Percentiles rank a stretch among this genome's conserved stretches.
phyloP scores from a whole-genome alignment of 2,888 invertebrate genomes.

The Kuschelorhynchus macadamiae region DNA sequence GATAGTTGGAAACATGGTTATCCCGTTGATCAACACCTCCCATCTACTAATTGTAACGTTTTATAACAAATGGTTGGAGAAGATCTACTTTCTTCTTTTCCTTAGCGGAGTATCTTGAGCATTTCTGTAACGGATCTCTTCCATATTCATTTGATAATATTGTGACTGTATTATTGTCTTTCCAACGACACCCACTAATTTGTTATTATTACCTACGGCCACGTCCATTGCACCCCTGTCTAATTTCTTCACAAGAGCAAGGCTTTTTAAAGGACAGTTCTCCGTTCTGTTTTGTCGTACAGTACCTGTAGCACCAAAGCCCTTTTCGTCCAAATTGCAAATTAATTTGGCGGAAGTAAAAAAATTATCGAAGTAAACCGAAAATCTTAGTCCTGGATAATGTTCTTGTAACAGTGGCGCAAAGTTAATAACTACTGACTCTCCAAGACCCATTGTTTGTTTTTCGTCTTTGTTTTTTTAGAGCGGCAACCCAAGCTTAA shows the following conservation, averaged over 20 bases:
- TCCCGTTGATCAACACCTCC: slow-evolving; percentile 23
- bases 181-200: slow-evolving; percentile 3
- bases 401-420: no score
- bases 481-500: slow-evolving; percentile 29
- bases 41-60: slow-evolving; percentile 20
- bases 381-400: no score
- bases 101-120: slow-evolving; percentile 12
- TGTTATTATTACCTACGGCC: no score
- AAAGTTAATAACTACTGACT: not conserved
- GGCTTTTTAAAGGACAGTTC: no score
- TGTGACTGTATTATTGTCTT: not conserved
- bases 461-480: not conserved
- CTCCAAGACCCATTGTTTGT: slow-evolving; percentile 15
- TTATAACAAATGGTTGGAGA: slow-evolving; percentile 5
- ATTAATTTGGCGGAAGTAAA: slow-evolving; percentile 9
- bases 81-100: slow-evolving; percentile 19
- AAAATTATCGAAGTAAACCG: slow-evolving; percentile 23
- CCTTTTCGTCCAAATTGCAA: not conserved
- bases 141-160: not conserved
- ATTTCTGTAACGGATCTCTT: not conserved
- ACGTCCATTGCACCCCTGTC: no score
- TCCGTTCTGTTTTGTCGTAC: not conserved
- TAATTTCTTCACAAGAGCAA: no score
- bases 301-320: slow-evolving; percentile 22
- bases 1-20: slow-evolving; percentile 9